These are phyloP conservation scores for Ochotona curzoniae DNA, from an alignment of 2,113 vertebrate genomes.

Conservation along the genomic window DNA sequence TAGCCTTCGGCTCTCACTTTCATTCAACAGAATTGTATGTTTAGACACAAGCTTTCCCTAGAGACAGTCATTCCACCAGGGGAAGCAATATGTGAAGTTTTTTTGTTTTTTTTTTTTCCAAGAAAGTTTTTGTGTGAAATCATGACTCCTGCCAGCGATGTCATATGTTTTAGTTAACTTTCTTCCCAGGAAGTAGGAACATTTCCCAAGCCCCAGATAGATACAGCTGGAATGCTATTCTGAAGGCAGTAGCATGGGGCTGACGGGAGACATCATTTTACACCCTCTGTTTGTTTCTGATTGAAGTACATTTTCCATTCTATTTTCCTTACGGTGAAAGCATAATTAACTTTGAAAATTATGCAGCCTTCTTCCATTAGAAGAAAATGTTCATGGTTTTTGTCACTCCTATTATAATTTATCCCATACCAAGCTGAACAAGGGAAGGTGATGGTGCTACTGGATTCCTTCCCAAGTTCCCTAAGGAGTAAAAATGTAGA, in stretches of 20 bases:
- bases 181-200: conserved; percentile 70
- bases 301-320: conserved; percentile 43
- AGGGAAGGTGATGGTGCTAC: not conserved
- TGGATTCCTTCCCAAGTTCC: conserved; percentile 41
- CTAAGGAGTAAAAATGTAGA: not conserved
- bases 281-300: conserved; percentile 64
- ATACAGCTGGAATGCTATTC: conserved; percentile 54
- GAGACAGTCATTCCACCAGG: conserved; percentile 52
- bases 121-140: conserved; percentile 73
- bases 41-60: conserved; percentile 47
- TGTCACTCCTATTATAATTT: conserved; percentile 46
- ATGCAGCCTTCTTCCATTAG: conserved; percentile 9
- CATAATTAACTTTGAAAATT: conserved; percentile 58
- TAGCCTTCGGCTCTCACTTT: conserved; percentile 39
- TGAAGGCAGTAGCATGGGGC: conserved; percentile 44
- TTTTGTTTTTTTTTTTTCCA: too few species aligned
- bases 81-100: conserved; percentile 62
- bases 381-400: conserved; percentile 62
- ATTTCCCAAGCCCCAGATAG: conserved; percentile 66
- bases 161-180: conserved; percentile 76
- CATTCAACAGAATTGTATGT: conserved; percentile 35
- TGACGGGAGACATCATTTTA: conserved; percentile 42
- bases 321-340: conserved; percentile 64
- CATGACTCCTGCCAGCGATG: conserved; percentile 71
- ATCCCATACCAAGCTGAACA: conserved; percentile 35